Conservation (phyloP, 1,140 invertebrate genomes). For the Cardiocondyla obscurior region DNA sequence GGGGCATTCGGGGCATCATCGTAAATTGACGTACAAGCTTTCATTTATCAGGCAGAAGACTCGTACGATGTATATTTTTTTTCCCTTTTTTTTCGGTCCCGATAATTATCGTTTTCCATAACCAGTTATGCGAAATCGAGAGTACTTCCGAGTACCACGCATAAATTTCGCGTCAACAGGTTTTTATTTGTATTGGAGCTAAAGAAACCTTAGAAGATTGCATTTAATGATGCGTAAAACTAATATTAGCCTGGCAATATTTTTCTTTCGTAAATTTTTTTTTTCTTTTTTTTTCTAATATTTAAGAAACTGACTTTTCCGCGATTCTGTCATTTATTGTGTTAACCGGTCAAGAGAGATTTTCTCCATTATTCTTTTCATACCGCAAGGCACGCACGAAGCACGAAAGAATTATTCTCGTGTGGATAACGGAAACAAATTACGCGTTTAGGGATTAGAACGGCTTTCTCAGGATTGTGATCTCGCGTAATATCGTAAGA, state of each 20-base stretch:
- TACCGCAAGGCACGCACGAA: neutral
- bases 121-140: constrained; percentile 5
- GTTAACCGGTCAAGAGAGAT: neutral
- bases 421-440: constrained; percentile 37
- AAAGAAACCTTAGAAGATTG: neutral
- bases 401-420: neutral
- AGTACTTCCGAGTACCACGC: neutral
- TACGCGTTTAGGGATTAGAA: constrained; percentile 36
- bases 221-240: neutral
- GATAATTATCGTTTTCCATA: constrained; percentile 7
- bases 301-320: neutral
- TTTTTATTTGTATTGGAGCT: neutral
- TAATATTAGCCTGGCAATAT: neutral
- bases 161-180: neutral
- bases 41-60: neutral
- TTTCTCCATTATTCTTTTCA: constrained; percentile 3
- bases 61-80: neutral
- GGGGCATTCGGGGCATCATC: neutral
- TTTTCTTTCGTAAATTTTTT: neutral
- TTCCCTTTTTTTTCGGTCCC: neutral
- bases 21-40: constrained; percentile 1
- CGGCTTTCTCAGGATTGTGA: constrained; percentile 35
- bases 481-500: neutral
- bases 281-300: neutral
- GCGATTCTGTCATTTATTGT: neutral